Percentiles rank a stretch among this genome's conserved stretches.
These are phyloP conservation scores for Tromatobia lineatoria DNA, from an alignment of 2,888 invertebrate genomes.

Conservation along the genomic window DNA sequence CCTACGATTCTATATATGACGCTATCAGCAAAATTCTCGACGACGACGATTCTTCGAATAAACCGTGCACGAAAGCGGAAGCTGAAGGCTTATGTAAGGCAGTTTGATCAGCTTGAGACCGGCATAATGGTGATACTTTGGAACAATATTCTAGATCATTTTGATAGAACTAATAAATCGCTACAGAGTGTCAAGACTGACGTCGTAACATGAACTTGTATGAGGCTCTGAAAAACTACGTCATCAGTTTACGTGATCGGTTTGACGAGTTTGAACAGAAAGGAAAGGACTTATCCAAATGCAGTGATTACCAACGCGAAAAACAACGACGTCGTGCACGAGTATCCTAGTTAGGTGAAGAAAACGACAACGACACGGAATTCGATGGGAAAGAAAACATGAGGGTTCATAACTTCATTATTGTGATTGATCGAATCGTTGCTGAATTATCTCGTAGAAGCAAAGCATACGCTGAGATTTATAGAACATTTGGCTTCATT, in stretches of 20 bases:
- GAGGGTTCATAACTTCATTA: slow-evolving; percentile 55
- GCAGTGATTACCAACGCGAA: slow-evolving; percentile 58
- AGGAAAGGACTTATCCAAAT: slow-evolving; percentile 48
- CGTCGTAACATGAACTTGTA: slow-evolving; percentile 63
- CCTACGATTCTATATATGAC: slow-evolving; percentile 54
- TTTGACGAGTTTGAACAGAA: slow-evolving; percentile 46
- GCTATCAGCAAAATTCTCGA: slow-evolving; percentile 60
- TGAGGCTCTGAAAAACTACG: slow-evolving; percentile 40
- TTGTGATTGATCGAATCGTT: slow-evolving; percentile 54
- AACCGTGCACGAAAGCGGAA: slow-evolving; percentile 65
- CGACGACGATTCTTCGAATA: slow-evolving; percentile 62
- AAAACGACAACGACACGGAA: slow-evolving; percentile 59
- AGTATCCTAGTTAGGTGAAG: slow-evolving; percentile 55
- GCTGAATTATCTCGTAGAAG: too few relatives aligned
- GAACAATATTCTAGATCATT: slow-evolving; percentile 66
- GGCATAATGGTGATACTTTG: slow-evolving; percentile 65
- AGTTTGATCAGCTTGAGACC: slow-evolving; percentile 62
- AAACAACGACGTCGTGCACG: slow-evolving; percentile 45
- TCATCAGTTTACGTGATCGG: slow-evolving; percentile 53
- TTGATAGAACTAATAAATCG: too few relatives aligned
- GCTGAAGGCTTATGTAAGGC: too few relatives aligned
- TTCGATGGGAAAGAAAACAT: slow-evolving; percentile 59
- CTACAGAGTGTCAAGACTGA: slow-evolving; percentile 60
- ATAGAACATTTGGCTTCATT: slow-evolving; percentile 36
- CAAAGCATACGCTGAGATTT: slow-evolving; percentile 32